Percentiles rank a stretch among this genome's conserved stretches.
Evolutionary conservation across 2,797 vertebrate species (phyloP).

Genomic region (Halcyon smyrnensis): DNA sequence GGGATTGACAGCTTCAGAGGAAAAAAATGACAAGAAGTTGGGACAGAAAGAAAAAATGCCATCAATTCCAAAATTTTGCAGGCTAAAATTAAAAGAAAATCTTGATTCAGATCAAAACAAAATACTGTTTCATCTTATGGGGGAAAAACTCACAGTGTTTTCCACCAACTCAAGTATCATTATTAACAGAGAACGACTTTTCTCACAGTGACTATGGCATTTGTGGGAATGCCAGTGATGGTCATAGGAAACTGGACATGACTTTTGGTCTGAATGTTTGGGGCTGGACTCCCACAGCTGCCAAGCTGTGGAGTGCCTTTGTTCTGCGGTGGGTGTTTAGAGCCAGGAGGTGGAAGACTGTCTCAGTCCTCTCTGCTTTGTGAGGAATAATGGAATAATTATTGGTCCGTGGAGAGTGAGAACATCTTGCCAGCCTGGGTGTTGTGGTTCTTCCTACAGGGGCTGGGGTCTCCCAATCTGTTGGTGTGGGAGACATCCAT

Average conservation of each 20-base stretch:
- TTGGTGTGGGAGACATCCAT: accelerated
- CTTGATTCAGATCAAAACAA: conserved; percentile 23
- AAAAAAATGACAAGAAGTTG: background rate
- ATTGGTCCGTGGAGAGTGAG: background rate
- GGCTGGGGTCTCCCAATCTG: background rate
- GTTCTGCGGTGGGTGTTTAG: conserved; percentile 10
- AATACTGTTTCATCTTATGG: background rate
- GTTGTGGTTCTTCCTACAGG: background rate
- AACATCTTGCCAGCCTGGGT: background rate
- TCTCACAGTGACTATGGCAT: conserved; percentile 1
- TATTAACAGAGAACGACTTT: conserved; percentile 24
- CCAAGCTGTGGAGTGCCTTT: background rate
- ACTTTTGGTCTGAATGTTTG: conserved; percentile 22
- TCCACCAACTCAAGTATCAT: conserved; percentile 16
- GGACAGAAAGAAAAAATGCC: background rate
- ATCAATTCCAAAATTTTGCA: background rate
- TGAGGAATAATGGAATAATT: background rate
- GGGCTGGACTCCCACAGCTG: conserved; percentile 27
- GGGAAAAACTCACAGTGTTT: conserved; percentile 29
- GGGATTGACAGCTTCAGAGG: background rate
- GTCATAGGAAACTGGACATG: conserved; percentile 5
- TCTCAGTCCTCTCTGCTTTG: background rate
- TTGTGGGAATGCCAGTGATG: conserved; percentile 12
- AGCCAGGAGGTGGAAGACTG: background rate
- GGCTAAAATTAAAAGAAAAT: background rate